Evolutionary conservation across 2,888 invertebrate genomes (phyloP), one percentile per base, ranked within the genome.

Genomic region (Lasioglossum marginatum): DNA sequence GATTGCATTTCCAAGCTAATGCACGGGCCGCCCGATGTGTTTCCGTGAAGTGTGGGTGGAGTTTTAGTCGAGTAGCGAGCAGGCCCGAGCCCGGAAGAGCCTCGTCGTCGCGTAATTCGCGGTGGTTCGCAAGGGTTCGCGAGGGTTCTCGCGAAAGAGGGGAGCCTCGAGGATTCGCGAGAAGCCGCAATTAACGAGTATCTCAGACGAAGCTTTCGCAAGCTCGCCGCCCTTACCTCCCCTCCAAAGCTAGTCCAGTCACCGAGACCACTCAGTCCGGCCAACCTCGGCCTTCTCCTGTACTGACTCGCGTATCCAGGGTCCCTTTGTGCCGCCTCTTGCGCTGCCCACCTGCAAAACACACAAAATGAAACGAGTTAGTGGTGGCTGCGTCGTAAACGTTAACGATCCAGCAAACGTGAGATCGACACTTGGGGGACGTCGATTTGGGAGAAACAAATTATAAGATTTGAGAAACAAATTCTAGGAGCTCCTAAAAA

Each of bases 301-400:
- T 95, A 94, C 93, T 94, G 95, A 94, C 94, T 94, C 94, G 94
- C 88, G 93, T 94, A 95, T 94, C 94, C 95, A 95, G 95, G 91
- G 92, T 95, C 94, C 94, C 94, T 93, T 95, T 94, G 94, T 93
- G 98, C 98, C 97, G 98, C 98, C 97, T 98, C 97, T 97, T 98
- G 98, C 97, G 98, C 98, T 97, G 98, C 98, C 97, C 98, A 98
- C 98, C 98, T 98, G 96, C 80, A 91, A 92, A 90, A 72, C 88
- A 87, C 75, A 79, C 74, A 77, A 88, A 52, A 88, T 81, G 77
- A 86, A 88, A 85, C 71, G 73, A 66, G 82, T 89, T 82, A 82
- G 68, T 70, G 57, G 12, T 70, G 37, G 2, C 43, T n/a, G 70
- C 40, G 16, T 45, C 8, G 12, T 0, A 16, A 63, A 14, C 37